phyloP scores from a whole-genome alignment of 1,140 invertebrate species.

The Drosophila pandora region DNA sequence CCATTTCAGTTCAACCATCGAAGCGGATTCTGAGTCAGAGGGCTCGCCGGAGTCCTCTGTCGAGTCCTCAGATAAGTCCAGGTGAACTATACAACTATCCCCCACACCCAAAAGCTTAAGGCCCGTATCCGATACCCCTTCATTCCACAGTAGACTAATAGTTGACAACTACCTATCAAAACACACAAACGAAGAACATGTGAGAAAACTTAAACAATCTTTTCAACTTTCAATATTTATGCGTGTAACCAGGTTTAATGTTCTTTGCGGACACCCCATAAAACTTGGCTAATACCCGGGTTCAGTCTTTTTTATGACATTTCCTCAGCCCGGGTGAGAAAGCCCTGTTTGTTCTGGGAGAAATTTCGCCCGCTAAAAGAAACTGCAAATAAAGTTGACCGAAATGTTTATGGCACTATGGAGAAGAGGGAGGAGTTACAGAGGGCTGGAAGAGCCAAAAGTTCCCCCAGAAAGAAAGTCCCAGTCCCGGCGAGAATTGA shows the following conservation, averaged over 20 bases:
- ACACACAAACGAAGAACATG: slow-evolving; percentile 34
- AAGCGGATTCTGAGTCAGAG: slow-evolving; percentile 4
- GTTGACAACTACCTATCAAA: slow-evolving; percentile 30
- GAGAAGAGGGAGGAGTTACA: slow-evolving; percentile 25
- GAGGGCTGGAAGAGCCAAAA: slow-evolving; percentile 29
- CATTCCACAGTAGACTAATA: slow-evolving; percentile 20
- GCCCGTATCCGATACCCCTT: neutral
- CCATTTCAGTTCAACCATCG: slow-evolving; percentile 43
- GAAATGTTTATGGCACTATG: slow-evolving; percentile 38
- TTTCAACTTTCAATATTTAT: slow-evolving; percentile 52
- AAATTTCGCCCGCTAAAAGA: slow-evolving; percentile 65
- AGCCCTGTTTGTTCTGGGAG: slow-evolving; percentile 55
- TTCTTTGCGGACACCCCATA: slow-evolving; percentile 36
- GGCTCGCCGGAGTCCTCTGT: slow-evolving; percentile 10
- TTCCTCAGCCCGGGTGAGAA: slow-evolving; percentile 19
- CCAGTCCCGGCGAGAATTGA: slow-evolving; percentile 40
- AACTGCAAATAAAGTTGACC: slow-evolving; percentile 64
- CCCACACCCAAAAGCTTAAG: neutral
- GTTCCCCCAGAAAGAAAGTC: slow-evolving; percentile 63
- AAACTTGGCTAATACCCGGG: slow-evolving; percentile 51
- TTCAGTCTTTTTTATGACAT: slow-evolving; percentile 55
- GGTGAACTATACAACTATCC: slow-evolving; percentile 44
- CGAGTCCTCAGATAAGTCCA: slow-evolving; percentile 31
- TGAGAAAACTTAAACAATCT: slow-evolving; percentile 12
- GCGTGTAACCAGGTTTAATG: slow-evolving; percentile 15